Conservation (phyloP, 2,888 invertebrate species). For the Aphodius sticticus region DNA sequence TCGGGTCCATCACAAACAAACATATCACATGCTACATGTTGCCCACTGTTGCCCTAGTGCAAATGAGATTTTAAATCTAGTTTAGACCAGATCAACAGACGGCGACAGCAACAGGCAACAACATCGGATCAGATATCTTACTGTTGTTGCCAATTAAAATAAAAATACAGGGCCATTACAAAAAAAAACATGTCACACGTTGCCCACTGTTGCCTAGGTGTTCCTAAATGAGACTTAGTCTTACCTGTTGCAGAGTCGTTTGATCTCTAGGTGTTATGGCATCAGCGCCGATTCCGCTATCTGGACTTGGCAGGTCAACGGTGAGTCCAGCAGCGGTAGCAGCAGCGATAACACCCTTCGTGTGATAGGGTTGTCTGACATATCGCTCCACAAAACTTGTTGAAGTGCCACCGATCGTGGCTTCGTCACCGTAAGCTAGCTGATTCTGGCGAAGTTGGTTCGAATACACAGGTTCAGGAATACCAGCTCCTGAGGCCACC, state of each 20-base stretch:
- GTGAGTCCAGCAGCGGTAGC: slow-evolving; percentile 83
- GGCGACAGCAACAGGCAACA: too few relatives aligned
- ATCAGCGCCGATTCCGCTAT: slow-evolving; percentile 94
- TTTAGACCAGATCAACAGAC: too few relatives aligned
- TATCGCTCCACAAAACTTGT: slow-evolving; percentile 75
- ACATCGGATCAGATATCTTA: too few relatives aligned
- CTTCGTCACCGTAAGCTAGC: slow-evolving; percentile 65
- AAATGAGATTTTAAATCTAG: neutral
- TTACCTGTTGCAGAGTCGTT: slow-evolving; percentile 88
- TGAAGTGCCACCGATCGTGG: slow-evolving; percentile 65
- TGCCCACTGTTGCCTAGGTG: neutral
- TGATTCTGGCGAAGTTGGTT: slow-evolving; percentile 61
- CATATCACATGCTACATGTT: too few relatives aligned
- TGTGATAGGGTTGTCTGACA: slow-evolving; percentile 73
- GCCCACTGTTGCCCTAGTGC: neutral
- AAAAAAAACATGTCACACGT: neutral
- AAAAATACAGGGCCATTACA: neutral
- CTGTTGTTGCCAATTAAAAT: too few relatives aligned
- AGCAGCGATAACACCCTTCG: slow-evolving; percentile 76
- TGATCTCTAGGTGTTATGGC: slow-evolving; percentile 92
- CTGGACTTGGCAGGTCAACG: slow-evolving; percentile 94
- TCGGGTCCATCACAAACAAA: neutral
- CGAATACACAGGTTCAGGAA: slow-evolving; percentile 65
- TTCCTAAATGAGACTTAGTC: neutral
- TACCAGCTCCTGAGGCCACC: slow-evolving; percentile 64